Evolutionary conservation across 2,113 vertebrate genomes (phyloP).

Genomic region (Tychaedon coryphoeus): DNA sequence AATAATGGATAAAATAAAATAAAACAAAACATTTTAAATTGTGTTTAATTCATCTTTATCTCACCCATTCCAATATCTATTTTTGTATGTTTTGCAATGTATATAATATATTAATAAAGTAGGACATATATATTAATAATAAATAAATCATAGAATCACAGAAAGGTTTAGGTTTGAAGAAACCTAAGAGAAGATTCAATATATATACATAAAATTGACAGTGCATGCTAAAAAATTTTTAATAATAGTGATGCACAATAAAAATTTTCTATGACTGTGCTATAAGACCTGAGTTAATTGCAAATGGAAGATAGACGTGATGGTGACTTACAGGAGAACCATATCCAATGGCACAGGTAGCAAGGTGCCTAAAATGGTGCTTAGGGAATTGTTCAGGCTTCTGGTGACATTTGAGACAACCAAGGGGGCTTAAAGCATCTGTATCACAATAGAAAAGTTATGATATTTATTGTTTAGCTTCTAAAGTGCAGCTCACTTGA

Average conservation of each 20-base stretch:
- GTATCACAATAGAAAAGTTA: neutral
- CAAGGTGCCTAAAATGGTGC: neutral
- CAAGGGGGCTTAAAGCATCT: neutral
- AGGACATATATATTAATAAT: neutral
- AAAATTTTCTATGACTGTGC: neutral
- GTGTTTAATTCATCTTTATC: neutral
- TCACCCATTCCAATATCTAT: neutral
- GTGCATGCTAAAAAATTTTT: fast-evolving
- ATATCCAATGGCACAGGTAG: neutral
- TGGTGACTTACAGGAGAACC: neutral
- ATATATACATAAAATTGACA: neutral
- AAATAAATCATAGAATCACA: neutral
- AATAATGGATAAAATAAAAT: neutral
- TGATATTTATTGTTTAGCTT: neutral
- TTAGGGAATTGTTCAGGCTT: neutral
- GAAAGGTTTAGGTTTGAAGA: neutral
- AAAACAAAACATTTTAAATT: neutral
- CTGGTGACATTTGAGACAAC: neutral
- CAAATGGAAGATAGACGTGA: neutral
- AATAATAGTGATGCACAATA: neutral
- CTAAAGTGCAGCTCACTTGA: neutral
- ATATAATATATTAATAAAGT: neutral
- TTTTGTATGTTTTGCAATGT: neutral
- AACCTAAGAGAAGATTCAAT: neutral
- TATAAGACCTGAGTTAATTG: neutral